Evolutionary conservation across 2,113 vertebrate genomes (phyloP).

Genomic region (Heloderma charlesbogerti): DNA sequence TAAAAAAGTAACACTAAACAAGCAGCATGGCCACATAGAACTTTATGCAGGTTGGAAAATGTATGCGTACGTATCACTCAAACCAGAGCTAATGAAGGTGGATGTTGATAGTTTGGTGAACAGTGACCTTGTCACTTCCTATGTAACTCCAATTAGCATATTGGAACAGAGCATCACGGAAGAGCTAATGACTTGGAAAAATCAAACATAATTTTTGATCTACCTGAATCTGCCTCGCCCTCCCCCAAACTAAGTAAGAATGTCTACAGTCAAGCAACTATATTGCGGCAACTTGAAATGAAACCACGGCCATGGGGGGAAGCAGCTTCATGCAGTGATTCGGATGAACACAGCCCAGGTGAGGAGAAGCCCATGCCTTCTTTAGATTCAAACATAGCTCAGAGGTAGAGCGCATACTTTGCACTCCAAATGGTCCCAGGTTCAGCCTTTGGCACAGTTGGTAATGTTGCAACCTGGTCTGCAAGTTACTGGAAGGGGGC

Average conservation of each 20-base stretch:
- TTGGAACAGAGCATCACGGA: neutral
- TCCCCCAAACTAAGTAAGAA: neutral
- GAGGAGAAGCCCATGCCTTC: neutral
- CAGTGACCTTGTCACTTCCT: slow-evolving; percentile 23
- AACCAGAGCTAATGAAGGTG: neutral
- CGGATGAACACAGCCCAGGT: neutral
- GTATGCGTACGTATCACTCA: slow-evolving; percentile 1
- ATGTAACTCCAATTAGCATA: slow-evolving; percentile 9
- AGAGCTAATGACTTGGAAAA: neutral
- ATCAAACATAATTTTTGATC: neutral
- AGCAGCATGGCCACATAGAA: slow-evolving; percentile 1
- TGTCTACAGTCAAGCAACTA: neutral
- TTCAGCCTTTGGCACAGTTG: too few species aligned
- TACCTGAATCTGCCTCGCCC: neutral
- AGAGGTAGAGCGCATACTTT: neutral
- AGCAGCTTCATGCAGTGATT: neutral
- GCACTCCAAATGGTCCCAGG: neutral
- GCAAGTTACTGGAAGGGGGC: too few species aligned
- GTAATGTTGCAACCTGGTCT: too few species aligned
- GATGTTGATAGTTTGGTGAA: neutral
- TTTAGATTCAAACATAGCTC: neutral
- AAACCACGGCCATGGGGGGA: neutral
- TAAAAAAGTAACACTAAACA: neutral
- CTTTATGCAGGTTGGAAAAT: slow-evolving; percentile 14
- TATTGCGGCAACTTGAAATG: neutral